A percentile compares a stretch with the other conserved stretches of the same genome.
Evolutionary conservation across 2,888 invertebrate species (phyloP).

Genomic region (Autographa pulchrina): DNA sequence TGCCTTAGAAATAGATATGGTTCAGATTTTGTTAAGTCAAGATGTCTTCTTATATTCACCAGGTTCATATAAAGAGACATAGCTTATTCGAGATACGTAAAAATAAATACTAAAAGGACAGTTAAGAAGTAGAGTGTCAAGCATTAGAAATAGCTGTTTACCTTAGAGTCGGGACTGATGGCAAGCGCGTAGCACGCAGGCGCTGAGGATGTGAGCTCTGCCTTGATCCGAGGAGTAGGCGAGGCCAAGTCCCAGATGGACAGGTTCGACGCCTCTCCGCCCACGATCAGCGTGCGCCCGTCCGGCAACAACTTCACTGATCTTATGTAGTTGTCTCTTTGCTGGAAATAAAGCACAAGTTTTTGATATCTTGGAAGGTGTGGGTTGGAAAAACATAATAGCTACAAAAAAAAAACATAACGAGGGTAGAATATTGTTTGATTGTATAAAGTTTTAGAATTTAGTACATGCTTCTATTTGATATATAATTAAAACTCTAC

Average conservation of each 20-base stretch:
- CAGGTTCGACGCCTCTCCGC: slow-evolving; percentile 98
- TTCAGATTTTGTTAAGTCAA: no score
- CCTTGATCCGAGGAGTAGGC: slow-evolving; percentile 97
- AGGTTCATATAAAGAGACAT: no score
- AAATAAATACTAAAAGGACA: no score
- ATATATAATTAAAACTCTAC: slow-evolving; percentile 9
- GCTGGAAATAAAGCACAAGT: slow-evolving; percentile 79
- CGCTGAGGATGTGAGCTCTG: slow-evolving; percentile 97
- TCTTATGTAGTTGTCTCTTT: slow-evolving; percentile 98
- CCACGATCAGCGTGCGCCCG: slow-evolving; percentile 97
- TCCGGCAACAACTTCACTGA: slow-evolving; percentile 98
- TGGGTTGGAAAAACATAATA: not conserved
- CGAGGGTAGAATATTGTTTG: not conserved
- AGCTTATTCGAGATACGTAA: no score
- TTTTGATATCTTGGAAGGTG: slow-evolving; percentile 18
- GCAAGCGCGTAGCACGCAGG: slow-evolving; percentile 99
- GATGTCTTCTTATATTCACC: no score
- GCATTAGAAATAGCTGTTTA: slow-evolving; percentile 55
- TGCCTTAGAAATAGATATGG: no score
- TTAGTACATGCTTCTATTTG: slow-evolving; percentile 15
- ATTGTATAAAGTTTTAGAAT: slow-evolving; percentile 37
- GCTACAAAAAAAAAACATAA: slow-evolving; percentile 3
- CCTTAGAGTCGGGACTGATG: slow-evolving; percentile 98
- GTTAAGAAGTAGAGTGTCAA: not conserved
- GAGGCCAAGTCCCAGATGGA: slow-evolving; percentile 98